A percentile compares a stretch with the other conserved stretches of the same genome.
Conservation (phyloP, 2,888 invertebrate species). For the Apamea epomidion region DNA sequence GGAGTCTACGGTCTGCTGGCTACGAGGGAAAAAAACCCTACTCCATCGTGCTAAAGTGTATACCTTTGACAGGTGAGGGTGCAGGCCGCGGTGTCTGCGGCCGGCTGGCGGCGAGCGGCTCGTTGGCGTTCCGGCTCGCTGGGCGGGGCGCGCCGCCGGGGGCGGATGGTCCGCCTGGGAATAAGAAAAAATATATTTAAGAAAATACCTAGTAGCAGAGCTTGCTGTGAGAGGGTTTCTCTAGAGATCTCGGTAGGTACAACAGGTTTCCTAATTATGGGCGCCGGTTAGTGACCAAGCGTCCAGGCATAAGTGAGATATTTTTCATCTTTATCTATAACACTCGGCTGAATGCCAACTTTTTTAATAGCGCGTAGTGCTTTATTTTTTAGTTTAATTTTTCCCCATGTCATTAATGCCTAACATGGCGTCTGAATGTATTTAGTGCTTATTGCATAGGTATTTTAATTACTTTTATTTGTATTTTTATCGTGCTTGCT, state of each 20-base stretch:
- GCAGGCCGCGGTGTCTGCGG: constrained; percentile 82
- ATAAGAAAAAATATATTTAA: neutral
- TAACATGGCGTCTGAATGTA: too few relatives aligned
- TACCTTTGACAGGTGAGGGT: constrained; percentile 88
- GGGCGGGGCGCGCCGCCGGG: constrained; percentile 72
- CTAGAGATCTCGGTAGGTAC: too few relatives aligned
- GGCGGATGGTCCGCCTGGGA: constrained; percentile 17
- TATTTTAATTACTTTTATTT: too few relatives aligned
- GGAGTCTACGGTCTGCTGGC: constrained; percentile 58
- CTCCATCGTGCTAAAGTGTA: neutral
- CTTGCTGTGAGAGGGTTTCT: neutral
- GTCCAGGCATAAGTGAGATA: neutral
- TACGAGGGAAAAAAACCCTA: neutral
- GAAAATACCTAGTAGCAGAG: neutral
- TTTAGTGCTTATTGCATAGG: too few relatives aligned
- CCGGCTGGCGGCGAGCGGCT: constrained; percentile 69
- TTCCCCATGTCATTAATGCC: too few relatives aligned
- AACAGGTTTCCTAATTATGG: neutral
- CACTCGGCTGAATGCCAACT: too few relatives aligned
- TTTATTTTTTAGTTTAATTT: too few relatives aligned
- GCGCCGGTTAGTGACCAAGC: neutral
- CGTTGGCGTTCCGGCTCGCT: constrained; percentile 74
- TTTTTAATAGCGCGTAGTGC: too few relatives aligned
- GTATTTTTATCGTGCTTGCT: too few relatives aligned
- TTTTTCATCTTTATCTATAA: neutral